These are phyloP conservation scores for Sporophila hypoxantha DNA, from an alignment of 2,113 vertebrate genomes.

Conservation along the genomic window DNA sequence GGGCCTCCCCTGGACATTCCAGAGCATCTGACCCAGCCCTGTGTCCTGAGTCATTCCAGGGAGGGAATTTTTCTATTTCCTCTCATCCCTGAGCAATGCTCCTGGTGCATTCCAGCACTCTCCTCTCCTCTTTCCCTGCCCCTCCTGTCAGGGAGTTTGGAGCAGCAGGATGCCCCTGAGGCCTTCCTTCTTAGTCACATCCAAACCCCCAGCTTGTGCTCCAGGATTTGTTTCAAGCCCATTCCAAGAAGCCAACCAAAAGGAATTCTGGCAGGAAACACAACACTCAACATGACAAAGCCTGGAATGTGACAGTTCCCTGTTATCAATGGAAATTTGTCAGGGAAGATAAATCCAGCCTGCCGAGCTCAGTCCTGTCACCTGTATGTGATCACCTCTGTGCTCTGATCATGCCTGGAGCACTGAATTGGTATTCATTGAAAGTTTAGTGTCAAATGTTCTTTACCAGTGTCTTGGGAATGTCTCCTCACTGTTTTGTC, in stretches of 20 bases:
- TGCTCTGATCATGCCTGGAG: background rate
- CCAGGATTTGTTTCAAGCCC: background rate
- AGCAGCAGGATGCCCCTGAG: background rate
- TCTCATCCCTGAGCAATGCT: background rate
- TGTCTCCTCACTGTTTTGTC: background rate
- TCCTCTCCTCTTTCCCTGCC: background rate
- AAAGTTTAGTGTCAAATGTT: background rate
- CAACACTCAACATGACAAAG: background rate
- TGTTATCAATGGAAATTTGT: background rate
- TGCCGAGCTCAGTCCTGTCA: background rate
- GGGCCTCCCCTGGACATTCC: no score
- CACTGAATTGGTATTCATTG: rapidly evolving
- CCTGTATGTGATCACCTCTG: background rate
- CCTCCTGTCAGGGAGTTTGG: background rate
- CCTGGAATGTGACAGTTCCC: background rate
- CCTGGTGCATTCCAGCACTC: background rate
- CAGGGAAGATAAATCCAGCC: background rate
- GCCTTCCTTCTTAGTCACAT: background rate
- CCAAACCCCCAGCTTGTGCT: background rate
- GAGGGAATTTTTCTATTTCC: background rate
- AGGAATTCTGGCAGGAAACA: background rate
- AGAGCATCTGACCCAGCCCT: no score
- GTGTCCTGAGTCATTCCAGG: background rate
- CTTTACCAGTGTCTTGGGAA: background rate
- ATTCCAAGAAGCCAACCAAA: background rate